Conservation (phyloP, 2,888 invertebrate genomes). For the Quadroppia sp. region DNA sequence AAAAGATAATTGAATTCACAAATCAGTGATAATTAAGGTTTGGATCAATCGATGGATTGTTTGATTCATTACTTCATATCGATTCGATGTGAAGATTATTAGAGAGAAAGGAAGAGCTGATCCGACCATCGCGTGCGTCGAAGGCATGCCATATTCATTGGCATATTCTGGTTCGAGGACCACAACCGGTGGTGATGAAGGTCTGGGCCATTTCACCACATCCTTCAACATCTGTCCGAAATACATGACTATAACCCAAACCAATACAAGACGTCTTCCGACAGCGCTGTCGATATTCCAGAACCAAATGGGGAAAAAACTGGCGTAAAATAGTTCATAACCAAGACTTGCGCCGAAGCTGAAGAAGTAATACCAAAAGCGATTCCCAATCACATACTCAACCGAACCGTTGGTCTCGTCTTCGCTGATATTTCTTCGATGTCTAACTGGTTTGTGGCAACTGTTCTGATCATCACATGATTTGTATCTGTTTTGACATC, state of each 20-base stretch:
- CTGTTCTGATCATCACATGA: no score
- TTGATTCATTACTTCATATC: no score
- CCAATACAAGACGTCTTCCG: slow-evolving; percentile 71
- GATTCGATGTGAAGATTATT: slow-evolving; percentile 69
- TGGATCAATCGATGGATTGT: no score
- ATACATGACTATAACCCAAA: slow-evolving; percentile 79
- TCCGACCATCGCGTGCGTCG: slow-evolving; percentile 88
- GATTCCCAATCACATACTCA: slow-evolving; percentile 55
- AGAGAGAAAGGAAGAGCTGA: slow-evolving; percentile 81
- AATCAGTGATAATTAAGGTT: no score
- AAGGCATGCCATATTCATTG: slow-evolving; percentile 86
- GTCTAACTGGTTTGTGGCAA: no score
- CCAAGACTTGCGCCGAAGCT: slow-evolving; percentile 78
- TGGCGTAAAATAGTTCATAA: slow-evolving; percentile 82
- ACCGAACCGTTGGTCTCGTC: neutral
- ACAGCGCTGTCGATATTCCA: slow-evolving; percentile 81
- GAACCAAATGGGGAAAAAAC: slow-evolving; percentile 89
- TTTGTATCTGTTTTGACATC: neutral
- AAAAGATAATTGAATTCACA: no score
- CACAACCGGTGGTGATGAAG: slow-evolving; percentile 72
- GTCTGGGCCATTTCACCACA: slow-evolving; percentile 77
- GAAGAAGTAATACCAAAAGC: slow-evolving; percentile 79
- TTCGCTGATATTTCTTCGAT: no score
- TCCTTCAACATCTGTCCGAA: slow-evolving; percentile 85
- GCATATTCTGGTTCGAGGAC: slow-evolving; percentile 82